Conservation (phyloP, 2,113 vertebrate species). For the Equus przewalskii region DNA sequence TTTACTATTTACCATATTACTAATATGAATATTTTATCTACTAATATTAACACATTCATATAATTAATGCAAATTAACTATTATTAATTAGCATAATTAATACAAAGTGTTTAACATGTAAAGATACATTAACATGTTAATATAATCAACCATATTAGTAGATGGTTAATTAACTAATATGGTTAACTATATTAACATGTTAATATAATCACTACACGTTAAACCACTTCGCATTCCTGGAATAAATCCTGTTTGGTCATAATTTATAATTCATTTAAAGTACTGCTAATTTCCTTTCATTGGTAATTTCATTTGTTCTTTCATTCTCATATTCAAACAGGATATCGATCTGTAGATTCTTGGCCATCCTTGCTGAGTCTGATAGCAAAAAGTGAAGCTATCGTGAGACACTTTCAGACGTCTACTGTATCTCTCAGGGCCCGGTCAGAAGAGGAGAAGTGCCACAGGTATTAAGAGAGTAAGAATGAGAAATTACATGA, state of each 20-base stretch:
- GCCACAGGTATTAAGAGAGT: background rate
- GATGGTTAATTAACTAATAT: background rate
- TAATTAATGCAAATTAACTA: background rate
- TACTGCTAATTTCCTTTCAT: background rate
- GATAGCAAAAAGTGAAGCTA: background rate
- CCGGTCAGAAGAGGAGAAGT: background rate
- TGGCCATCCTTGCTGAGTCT: background rate
- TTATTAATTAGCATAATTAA: background rate
- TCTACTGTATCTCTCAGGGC: background rate
- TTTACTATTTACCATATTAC: background rate
- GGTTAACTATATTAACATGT: background rate
- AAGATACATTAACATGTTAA: background rate
- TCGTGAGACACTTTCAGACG: background rate
- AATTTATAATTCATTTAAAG: background rate
- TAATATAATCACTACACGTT: constrained; percentile 19
- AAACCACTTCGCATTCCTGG: background rate
- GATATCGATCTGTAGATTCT: background rate
- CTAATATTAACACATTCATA: background rate
- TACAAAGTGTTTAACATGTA: background rate
- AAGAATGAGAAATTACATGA: background rate
- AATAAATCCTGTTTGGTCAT: background rate
- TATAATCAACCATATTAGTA: background rate
- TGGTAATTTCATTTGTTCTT: background rate
- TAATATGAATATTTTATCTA: background rate
- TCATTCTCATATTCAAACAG: background rate